Conservation (phyloP, 2,113 vertebrate genomes). For the Ivindomyrus marchei region DNA sequence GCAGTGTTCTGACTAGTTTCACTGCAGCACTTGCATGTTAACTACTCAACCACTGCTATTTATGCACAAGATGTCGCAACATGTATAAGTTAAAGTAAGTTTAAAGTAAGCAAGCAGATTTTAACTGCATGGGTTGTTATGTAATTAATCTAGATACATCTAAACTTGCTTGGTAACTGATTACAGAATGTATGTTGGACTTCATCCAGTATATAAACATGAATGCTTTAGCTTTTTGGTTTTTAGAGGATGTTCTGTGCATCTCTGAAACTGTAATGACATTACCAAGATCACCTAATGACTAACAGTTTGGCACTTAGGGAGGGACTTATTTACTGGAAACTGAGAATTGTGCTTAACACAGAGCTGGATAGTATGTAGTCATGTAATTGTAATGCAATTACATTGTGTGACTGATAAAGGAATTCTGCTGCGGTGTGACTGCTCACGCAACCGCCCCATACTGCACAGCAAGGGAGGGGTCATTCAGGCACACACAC, state of each 20-base stretch:
- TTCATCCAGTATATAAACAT: constrained; percentile 17
- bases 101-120: not conserved
- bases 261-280: not conserved
- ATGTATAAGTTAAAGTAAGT: not conserved
- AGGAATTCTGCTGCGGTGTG: not conserved
- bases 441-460: not conserved
- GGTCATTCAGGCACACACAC: not conserved
- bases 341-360: not conserved
- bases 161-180: constrained; percentile 31
- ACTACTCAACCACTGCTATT: not conserved
- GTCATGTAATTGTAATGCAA: not conserved
- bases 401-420: not conserved
- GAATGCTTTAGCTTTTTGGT: not conserved
- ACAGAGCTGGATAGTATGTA: not conserved
- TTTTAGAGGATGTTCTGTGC: not conserved
- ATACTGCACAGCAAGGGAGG: not conserved
- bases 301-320: not conserved
- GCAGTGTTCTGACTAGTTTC: not conserved
- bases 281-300: not conserved
- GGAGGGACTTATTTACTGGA: not conserved
- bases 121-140: not conserved
- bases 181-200: constrained; percentile 22
- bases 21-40: not conserved
- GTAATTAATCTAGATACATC: constrained; percentile 26
- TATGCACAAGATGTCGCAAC: not conserved